These are phyloP conservation scores for Mimachlamys varia DNA, from an alignment of 2,888 invertebrate species.

Conservation along the genomic window DNA sequence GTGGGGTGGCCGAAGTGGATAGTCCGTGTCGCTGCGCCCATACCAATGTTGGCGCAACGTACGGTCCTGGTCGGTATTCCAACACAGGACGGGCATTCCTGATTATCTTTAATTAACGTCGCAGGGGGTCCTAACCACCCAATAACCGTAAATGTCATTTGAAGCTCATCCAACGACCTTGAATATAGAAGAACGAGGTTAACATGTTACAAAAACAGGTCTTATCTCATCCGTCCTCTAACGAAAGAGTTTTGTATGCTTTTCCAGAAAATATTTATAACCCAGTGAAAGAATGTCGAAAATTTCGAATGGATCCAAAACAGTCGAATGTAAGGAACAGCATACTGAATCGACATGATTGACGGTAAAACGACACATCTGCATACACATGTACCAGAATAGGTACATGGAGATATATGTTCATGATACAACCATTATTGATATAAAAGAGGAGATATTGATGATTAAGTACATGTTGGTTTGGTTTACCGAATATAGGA, in stretches of 20 bases:
- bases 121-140: not conserved
- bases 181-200: not conserved
- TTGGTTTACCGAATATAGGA: too few relatives aligned
- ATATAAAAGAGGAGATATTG: too few relatives aligned
- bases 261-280: not conserved
- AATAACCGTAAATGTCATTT: not conserved
- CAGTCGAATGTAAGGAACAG: not conserved
- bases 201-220: not conserved
- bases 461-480: too few relatives aligned
- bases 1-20: not conserved
- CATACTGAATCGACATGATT: too few relatives aligned
- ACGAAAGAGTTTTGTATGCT: too few relatives aligned
- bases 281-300: not conserved
- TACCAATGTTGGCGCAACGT: not conserved
- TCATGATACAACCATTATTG: too few relatives aligned
- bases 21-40: too few relatives aligned
- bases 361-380: too few relatives aligned
- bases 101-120: conserved; percentile 9
- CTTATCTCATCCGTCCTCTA: not conserved
- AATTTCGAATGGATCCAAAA: not conserved
- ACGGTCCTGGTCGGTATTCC: not conserved
- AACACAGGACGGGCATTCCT: not conserved
- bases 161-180: too few relatives aligned
- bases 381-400: too few relatives aligned
- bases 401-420: too few relatives aligned